Evolutionary conservation across 1,140 invertebrate species (phyloP).

Genomic region (Leptinotarsa defecta): DNA sequence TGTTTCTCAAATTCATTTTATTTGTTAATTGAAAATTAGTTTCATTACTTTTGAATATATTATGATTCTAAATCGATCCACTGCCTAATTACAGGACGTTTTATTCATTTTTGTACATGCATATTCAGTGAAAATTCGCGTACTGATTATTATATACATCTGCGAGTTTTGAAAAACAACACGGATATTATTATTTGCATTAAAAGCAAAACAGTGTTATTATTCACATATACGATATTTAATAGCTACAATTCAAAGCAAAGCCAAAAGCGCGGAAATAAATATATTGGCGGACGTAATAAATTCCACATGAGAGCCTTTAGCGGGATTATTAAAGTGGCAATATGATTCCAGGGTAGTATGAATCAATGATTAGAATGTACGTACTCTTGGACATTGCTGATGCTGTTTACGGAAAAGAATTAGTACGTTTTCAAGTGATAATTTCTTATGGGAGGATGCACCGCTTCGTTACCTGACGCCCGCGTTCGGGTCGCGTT

Average conservation of each 20-base stretch:
- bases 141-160: neutral
- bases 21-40: no score
- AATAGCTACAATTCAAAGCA: neutral
- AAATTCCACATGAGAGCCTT: slow-evolving; percentile 1
- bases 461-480: no score
- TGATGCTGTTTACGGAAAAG: no score
- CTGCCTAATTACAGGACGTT: neutral
- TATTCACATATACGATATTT: neutral
- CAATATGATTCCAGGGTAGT: no score
- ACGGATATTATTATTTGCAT: neutral
- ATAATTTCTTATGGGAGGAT: no score
- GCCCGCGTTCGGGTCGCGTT: no score
- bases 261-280: neutral
- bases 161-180: neutral
- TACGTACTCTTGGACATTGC: no score
- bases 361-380: no score
- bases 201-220: slow-evolving; percentile 4
- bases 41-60: no score
- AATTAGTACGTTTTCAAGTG: no score
- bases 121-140: neutral
- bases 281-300: neutral
- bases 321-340: neutral
- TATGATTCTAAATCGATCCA: no score
- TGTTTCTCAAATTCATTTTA: no score
- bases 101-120: neutral